Conservation (phyloP, 2,797 vertebrate genomes). For the Taenioides sp. region DNA sequence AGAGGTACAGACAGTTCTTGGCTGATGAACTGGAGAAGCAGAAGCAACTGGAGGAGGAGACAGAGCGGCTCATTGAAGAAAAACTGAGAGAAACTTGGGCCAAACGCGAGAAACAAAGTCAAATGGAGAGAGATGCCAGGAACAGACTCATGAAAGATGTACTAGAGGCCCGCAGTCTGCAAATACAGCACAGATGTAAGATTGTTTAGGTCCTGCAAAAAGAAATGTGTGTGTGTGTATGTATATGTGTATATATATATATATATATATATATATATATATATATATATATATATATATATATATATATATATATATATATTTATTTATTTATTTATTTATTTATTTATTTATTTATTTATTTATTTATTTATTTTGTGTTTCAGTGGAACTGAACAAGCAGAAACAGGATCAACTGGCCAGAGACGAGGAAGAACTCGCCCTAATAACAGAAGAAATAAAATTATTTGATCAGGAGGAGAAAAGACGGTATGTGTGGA, state of each 20-base stretch:
- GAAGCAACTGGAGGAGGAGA: slow-evolving; percentile 74
- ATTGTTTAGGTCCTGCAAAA: background rate
- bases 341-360: no score
- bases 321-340: no score
- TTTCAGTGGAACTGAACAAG: slow-evolving; percentile 76
- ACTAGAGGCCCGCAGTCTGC: slow-evolving; percentile 74
- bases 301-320: no score
- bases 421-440: slow-evolving; percentile 74
- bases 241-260: no score
- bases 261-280: no score
- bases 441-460: slow-evolving; percentile 61
- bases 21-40: slow-evolving; percentile 73
- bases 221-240: background rate
- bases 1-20: slow-evolving; percentile 78
- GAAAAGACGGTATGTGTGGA: slow-evolving; percentile 69
- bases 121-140: slow-evolving; percentile 72
- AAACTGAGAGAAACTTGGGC: slow-evolving; percentile 72
- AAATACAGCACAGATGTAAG: slow-evolving; percentile 87
- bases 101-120: slow-evolving; percentile 65
- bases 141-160: slow-evolving; percentile 81
- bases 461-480: slow-evolving; percentile 72
- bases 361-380: slow-evolving; percentile 4
- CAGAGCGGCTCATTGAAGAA: slow-evolving; percentile 72
- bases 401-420: slow-evolving; percentile 71
- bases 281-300: no score